Conservation (phyloP, 2,888 invertebrate genomes). For the Diplolepis rosae region DNA sequence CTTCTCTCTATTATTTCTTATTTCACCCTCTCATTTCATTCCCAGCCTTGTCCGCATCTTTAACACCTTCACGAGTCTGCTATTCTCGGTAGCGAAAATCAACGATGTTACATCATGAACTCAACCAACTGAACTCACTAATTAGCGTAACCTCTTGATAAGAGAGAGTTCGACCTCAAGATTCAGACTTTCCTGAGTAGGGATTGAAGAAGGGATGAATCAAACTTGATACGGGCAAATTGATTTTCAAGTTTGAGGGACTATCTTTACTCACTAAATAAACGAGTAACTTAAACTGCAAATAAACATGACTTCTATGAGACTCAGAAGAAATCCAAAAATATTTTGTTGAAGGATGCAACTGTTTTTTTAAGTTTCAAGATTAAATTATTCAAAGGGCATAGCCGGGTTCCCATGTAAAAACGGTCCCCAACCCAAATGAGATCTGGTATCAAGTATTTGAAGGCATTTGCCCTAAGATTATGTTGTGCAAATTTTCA, state of each 20-base stretch:
- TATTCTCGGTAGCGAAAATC: constrained; percentile 2
- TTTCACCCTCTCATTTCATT: constrained; percentile 12
- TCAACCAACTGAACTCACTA: constrained; percentile 9
- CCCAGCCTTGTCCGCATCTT: constrained; percentile 20
- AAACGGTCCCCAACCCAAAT: too few relatives aligned
- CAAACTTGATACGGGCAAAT: constrained; percentile 9
- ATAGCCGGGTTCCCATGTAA: too few relatives aligned
- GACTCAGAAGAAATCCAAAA: not conserved
- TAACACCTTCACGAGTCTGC: constrained; percentile 13
- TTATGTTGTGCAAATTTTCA: too few relatives aligned
- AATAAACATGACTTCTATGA: constrained; percentile 9
- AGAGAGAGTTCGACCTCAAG: constrained; percentile 9
- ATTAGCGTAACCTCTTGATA: constrained; percentile 15
- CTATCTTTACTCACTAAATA: not conserved
- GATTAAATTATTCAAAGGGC: too few relatives aligned
- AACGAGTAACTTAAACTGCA: constrained; percentile 2
- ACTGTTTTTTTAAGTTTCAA: not conserved
- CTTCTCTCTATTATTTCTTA: not conserved
- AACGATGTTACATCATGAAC: not conserved
- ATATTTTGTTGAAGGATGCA: too few relatives aligned
- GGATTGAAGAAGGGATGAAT: not conserved
- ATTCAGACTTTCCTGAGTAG: not conserved
- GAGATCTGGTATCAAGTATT: too few relatives aligned
- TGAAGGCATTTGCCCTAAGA: too few relatives aligned
- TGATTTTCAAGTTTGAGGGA: constrained; percentile 14